Conservation (phyloP, 2,113 vertebrate species). For the Amazona vittata region DNA sequence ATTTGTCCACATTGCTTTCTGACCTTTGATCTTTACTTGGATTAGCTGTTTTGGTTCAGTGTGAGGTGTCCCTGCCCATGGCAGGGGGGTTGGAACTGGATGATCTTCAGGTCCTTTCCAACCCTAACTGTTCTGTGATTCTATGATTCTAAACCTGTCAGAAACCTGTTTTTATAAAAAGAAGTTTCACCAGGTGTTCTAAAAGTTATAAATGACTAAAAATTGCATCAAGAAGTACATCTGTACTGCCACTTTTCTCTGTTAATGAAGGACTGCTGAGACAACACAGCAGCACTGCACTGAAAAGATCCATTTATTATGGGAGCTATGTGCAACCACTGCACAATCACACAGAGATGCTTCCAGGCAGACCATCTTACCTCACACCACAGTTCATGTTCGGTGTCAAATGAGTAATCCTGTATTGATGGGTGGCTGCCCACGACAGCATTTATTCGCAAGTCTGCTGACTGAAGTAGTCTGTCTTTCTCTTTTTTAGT, state of each 20-base stretch:
- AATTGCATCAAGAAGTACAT: not conserved
- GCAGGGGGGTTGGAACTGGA: too few relatives aligned
- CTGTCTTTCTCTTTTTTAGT: not conserved
- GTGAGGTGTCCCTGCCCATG: too few relatives aligned
- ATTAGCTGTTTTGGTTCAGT: not conserved
- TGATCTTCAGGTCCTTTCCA: too few relatives aligned
- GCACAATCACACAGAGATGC: not conserved
- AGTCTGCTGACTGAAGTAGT: not conserved
- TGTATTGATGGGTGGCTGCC: conserved; percentile 75
- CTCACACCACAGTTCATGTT: conserved; percentile 90
- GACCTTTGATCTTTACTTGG: not conserved
- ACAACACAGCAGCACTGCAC: not conserved
- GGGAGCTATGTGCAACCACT: not conserved
- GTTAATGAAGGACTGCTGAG: not conserved
- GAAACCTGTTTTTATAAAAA: not conserved
- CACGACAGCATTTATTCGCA: conserved; percentile 79
- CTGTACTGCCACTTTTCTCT: not conserved
- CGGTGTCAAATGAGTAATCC: conserved; percentile 83
- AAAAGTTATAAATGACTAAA: not conserved
- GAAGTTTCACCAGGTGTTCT: not conserved
- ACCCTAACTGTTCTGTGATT: too few relatives aligned
- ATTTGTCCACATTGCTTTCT: not conserved
- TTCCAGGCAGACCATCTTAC: conserved; percentile 65
- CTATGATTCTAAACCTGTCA: not conserved
- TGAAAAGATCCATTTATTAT: not conserved